Evolutionary conservation across 2,888 invertebrate species (phyloP), one percentile per base, ranked within the genome.

Genomic region (Morpho deidamia): DNA sequence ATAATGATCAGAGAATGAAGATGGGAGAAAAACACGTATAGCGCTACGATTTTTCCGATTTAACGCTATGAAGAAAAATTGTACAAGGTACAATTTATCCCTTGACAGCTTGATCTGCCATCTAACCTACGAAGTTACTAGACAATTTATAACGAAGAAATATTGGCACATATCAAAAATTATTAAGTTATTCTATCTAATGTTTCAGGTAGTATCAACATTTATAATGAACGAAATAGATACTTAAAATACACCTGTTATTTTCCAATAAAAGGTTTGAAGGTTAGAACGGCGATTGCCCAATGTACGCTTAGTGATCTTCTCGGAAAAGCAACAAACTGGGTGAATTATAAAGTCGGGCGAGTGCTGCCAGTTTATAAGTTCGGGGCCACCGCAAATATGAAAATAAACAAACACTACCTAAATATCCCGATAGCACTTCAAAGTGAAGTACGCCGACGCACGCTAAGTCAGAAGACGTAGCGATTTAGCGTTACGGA

Each of bases 371-470:
- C 70, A 81, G 83, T 82, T 75, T 81, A 83, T 81, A 72, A 76
- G 73, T 73, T 75, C 75, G 76, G 71, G 78, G 72, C 76, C 75
- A 74, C 80, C 81, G 82, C 86, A 71, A 78, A 81, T 82, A 79
- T 78, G 70, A 83, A 82, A 86, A 86, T 87, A 87, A 83, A 86
- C 83, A 86, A 83, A 77, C 77, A 83, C 70, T 77, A 76, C 81
- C 79, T 81, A 84, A 87, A 85, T 81, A 85, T 74, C 77, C 75
- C 70, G 76, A 81, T 73, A 76, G 75, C 83, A 86, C 85, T 83
- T 86, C 85, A 85, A 86, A 86, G 83, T 72, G 70, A 67, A 81
- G 78, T 77, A 42, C 51, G 56, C 49, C 44, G 43, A 51, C 64
- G 60, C 59, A 62, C 10, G 8, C 7, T 38, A 53, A 54, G 32